phyloP scores from a whole-genome alignment of 1,140 invertebrate genomes.

The Drosophila bipectinata region DNA sequence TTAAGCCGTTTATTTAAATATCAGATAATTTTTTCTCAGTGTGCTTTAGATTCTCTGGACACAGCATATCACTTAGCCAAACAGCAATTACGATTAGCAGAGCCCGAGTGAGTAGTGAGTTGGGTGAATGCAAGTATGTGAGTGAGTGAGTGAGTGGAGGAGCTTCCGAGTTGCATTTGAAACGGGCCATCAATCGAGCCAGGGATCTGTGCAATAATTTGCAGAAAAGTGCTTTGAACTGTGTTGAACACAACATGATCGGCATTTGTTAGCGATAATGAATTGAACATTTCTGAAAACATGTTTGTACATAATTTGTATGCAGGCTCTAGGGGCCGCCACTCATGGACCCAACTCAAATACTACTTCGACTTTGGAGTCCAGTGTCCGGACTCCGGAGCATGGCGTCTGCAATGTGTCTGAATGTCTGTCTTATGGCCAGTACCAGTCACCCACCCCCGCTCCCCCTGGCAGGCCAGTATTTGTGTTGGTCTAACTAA shows the following conservation, averaged over 20 bases:
- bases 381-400: constrained; percentile 14
- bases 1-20: neutral
- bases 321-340: constrained; percentile 61
- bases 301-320: constrained; percentile 83
- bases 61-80: constrained; percentile 75
- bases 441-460: neutral
- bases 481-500: constrained; percentile 75
- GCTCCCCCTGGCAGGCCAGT: constrained; percentile 7
- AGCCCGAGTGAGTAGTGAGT: constrained; percentile 12
- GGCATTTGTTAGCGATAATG: constrained; percentile 83
- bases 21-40: constrained; percentile 14
- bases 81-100: constrained; percentile 68
- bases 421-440: constrained; percentile 25
- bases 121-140: neutral
- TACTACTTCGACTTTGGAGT: neutral
- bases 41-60: constrained; percentile 42
- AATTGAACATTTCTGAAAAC: constrained; percentile 83
- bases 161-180: constrained; percentile 48
- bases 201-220: constrained; percentile 70
- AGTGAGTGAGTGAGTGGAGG: constrained; percentile 12
- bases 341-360: constrained; percentile 26
- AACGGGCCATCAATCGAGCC: constrained; percentile 41
- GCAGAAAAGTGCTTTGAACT: constrained; percentile 80
- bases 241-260: constrained; percentile 81
- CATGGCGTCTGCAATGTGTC: constrained; percentile 41